Percentiles rank a stretch among this genome's conserved stretches.
phyloP scores from a whole-genome alignment of 2,888 invertebrate genomes.

The Petrolisthes cinctipes region DNA sequence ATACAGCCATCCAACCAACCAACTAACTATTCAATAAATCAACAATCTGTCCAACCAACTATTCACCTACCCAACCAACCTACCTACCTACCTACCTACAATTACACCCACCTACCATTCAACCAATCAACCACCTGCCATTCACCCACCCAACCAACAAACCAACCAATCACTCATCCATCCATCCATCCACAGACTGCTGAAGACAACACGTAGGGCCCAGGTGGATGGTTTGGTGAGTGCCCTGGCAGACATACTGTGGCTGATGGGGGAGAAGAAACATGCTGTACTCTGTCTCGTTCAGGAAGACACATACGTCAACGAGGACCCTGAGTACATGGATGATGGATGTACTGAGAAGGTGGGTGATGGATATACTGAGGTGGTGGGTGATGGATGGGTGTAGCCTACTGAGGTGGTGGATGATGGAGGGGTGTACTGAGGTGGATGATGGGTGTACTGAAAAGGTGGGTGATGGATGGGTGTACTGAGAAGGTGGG shows the following conservation, averaged over 20 bases:
- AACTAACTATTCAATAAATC: too few species aligned
- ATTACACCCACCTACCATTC: too few species aligned
- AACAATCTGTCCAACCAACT: too few species aligned
- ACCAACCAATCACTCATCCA: neutral
- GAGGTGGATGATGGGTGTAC: neutral
- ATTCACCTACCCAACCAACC: too few species aligned
- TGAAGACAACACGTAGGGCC: conserved; percentile 37
- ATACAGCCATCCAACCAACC: too few species aligned
- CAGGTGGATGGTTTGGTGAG: conserved; percentile 52
- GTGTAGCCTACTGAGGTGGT: conserved; percentile 19
- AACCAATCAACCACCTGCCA: conserved; percentile 17
- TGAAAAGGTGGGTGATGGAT: neutral
- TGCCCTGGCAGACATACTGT: conserved; percentile 58
- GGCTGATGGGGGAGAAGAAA: conserved; percentile 53
- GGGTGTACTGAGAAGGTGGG: conserved; percentile 37
- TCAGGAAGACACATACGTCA: conserved; percentile 16
- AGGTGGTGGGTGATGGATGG: conserved; percentile 11
- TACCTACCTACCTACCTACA: too few species aligned
- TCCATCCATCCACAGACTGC: conserved; percentile 21
- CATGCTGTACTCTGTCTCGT: conserved; percentile 50
- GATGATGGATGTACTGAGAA: conserved; percentile 56
- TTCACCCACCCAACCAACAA: too few species aligned
- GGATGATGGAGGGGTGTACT: neutral
- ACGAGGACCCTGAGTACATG: conserved; percentile 30
- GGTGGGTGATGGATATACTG: conserved; percentile 34